Conservation (phyloP, 2,797 vertebrate genomes). For the Gallinago stenura region DNA sequence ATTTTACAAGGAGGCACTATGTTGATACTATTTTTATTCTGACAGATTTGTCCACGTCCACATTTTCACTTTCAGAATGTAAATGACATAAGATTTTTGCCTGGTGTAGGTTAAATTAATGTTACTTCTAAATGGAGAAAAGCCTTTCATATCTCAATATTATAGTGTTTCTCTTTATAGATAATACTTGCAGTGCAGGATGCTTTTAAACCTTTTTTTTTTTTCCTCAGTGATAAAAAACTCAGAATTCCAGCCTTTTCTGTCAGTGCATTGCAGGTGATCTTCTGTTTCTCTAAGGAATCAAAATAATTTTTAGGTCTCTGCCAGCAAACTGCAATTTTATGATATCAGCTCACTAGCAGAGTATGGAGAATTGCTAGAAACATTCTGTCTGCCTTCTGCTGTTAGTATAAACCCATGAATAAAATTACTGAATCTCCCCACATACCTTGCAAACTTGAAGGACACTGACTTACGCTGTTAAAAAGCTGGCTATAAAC, state of each 20-base stretch:
- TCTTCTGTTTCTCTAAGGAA: slow-evolving; percentile 4
- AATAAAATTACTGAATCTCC: background rate
- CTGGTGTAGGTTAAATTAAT: background rate
- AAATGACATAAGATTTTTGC: background rate
- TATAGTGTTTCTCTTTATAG: background rate
- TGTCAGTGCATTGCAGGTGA: background rate
- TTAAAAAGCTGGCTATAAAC: background rate
- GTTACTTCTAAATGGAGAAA: background rate
- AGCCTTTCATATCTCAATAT: background rate
- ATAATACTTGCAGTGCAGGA: background rate
- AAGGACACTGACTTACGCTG: background rate
- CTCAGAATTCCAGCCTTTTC: background rate
- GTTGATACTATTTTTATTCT: background rate
- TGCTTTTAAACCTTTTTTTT: background rate
- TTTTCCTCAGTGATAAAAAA: background rate
- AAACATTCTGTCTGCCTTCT: background rate
- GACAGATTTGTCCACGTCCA: background rate
- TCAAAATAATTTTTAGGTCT: background rate
- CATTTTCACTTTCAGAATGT: background rate
- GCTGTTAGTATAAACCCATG: background rate
- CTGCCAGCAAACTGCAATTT: background rate
- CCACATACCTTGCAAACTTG: background rate
- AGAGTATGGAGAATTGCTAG: background rate
- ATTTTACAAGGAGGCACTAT: background rate
- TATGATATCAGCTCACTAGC: background rate